Base-by-base conservation (phyloP, 2,113 vertebrate genomes). In the Uropsilus gracilis region DNA sequence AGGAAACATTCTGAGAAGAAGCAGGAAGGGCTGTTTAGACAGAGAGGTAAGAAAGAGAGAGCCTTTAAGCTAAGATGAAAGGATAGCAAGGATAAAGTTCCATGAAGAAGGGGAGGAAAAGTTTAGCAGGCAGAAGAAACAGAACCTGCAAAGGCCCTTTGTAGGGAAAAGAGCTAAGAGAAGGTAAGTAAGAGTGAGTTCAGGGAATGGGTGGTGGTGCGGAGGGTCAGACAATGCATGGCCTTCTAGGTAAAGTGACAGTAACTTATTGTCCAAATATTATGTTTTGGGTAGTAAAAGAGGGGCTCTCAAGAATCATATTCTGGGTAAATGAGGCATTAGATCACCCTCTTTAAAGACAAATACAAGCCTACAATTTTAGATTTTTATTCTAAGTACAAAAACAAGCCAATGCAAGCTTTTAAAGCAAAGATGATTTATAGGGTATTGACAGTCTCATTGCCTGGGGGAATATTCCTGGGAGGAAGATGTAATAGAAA, bases 341-440 rank as follows among this genome's bases (percentile, higher is more conserved):
- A 55, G 34, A 42, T 26, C 53, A 63, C 10, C 3, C 44, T 71
- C 69, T 17, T 87, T 75, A 85, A 26, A 78, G 7, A 69, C 69
- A 78, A 88, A 85, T 32, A 75, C 63, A 72, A 88, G 75, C 28
- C 69, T 61, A 72, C 28, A 28, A 66, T 84, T 57, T 39, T 22
- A 50, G 78, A 50, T 20, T 80, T 84, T 66, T 80, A 77, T 37
- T 61, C 24, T 32, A 50, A 59, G 17, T 28, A 28, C 22, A 81
- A 76, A 42, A 66, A n/a, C n/a, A n/a, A 73, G 57, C 37, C 42
- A 72, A 2, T 16, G 30, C 46, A 81, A 69, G 18, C n/a, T 16
- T 55, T 50, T 59, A 57, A 32, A 30, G 53, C 53, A 64, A 76
- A 37, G 8, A 95, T 9, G 55, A 13, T 39, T 28, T 16, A 11